Base-by-base conservation (phyloP, 2,888 invertebrate species). In the Poecilus cupreus region DNA sequence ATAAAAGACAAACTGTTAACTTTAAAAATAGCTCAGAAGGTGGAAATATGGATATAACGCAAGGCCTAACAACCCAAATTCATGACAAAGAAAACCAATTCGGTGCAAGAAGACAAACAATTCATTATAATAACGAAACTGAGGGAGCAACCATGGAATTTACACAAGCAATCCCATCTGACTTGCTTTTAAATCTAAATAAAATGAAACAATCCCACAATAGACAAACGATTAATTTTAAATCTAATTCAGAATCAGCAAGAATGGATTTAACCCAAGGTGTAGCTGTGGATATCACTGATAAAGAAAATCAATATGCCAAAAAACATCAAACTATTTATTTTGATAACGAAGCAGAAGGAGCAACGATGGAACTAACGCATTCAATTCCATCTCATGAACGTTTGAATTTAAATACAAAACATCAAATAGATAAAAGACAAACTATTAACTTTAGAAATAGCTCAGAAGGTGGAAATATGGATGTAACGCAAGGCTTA, bases 351-450 rank as follows among this genome's bases (percentile, higher is more conserved):
- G 72, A 18, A n/a, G 2, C 26, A 13, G 46, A 60, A 8, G 54
- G 49, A 13, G 68, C 70, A 22, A 76, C 76, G 22, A 82, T 83
- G 82, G 82, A 83, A 77, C 75, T 83, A n/a, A 79, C 81, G 16
- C 32, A 75, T 39, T 51, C 54, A 68, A 74, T 60, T 2, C 78
- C 72, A n/a, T 11, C 39, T 26, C 10, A 18, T 32, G 18, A 26
- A 76, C 24, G 20, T 22, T 13, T 70, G 70, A 68, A 75, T 20
- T 39, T 6, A 72, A 18, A 64, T 13, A 64, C 3, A 39, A 10
- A 2, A 5, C n/a, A 2, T 11, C 2, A 11, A 8, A n/a, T 10
- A 11, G 5, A 39, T 2, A 8, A 39, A 39, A 8, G 39, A 39
- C 39, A 39, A 39, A 39, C 39, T 2, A 39, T 39, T 39, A 39